Evolutionary conservation across 2,113 vertebrate genomes (phyloP).

Genomic region (Oreochromis aureus): DNA sequence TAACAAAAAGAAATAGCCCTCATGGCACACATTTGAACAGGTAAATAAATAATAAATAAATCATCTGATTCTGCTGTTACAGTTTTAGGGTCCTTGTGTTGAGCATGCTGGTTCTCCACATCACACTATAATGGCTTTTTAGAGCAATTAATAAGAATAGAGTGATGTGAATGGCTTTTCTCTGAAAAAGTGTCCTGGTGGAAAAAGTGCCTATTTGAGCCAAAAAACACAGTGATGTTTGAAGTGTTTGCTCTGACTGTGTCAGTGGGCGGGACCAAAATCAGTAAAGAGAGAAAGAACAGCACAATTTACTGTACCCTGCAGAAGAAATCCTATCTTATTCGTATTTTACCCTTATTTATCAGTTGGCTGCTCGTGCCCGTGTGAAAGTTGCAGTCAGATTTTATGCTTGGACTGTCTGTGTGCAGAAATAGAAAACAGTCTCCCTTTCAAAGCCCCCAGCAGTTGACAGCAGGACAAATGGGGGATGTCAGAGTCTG

Average conservation of each 20-base stretch:
- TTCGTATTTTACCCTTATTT: neutral
- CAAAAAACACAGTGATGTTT: neutral
- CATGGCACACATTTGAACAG: neutral
- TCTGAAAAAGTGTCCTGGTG: neutral
- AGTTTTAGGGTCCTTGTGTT: neutral
- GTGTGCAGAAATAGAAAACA: neutral
- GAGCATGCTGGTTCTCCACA: neutral
- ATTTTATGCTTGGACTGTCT: neutral
- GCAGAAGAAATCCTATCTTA: neutral
- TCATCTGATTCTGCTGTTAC: neutral
- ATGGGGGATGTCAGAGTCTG: conserved; percentile 3
- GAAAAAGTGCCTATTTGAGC: neutral
- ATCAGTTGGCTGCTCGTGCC: neutral
- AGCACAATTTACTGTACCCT: neutral
- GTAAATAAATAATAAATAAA: neutral
- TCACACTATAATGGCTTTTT: neutral
- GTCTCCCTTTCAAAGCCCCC: neutral
- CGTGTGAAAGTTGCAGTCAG: neutral
- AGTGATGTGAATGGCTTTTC: neutral
- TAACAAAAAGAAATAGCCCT: neutral
- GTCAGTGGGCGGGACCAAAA: neutral
- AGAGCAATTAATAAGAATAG: neutral
- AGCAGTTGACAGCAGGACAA: conserved; percentile 16
- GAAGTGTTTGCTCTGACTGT: neutral
- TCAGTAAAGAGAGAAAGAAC: neutral